These are phyloP conservation scores for Pardalotus punctatus DNA, from an alignment of 2,113 vertebrate genomes.

Conservation along the genomic window DNA sequence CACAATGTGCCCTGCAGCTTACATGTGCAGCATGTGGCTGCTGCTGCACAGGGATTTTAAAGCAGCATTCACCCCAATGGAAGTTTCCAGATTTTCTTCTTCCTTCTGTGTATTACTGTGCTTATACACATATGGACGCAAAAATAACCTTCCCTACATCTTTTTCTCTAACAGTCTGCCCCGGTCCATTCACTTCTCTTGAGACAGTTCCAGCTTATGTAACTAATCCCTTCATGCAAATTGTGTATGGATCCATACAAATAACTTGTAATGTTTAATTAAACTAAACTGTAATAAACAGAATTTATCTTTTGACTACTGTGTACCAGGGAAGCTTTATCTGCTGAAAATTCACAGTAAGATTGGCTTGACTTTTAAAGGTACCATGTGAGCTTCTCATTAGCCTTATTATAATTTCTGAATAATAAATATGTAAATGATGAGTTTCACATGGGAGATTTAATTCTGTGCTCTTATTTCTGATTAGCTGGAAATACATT, in stretches of 20 bases:
- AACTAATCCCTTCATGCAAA: not conserved
- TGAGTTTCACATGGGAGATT: conserved; percentile 80
- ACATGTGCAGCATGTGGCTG: not conserved
- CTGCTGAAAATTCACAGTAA: conserved; percentile 76
- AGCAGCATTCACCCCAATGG: not conserved
- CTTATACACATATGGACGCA: not conserved
- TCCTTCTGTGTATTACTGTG: not conserved
- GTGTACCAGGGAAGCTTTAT: conserved; percentile 55
- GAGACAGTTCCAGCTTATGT: not conserved
- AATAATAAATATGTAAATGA: conserved; percentile 92
- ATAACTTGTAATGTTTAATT: conserved; percentile 70
- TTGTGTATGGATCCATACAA: not conserved
- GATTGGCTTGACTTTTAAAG: conserved; percentile 79
- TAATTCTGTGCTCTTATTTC: conserved; percentile 84
- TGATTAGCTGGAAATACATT: conserved; percentile 84
- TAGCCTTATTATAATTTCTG: conserved; percentile 87
- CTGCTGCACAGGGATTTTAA: not conserved
- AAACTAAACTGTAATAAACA: conserved; percentile 69
- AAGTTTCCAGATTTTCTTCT: not conserved
- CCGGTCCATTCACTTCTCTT: not conserved
- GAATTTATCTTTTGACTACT: conserved; percentile 61
- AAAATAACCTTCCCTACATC: not conserved
- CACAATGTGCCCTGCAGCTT: not conserved
- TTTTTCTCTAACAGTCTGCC: not conserved
- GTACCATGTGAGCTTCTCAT: conserved; percentile 77